Conservation (phyloP, 2,113 vertebrate genomes). For the Callionymus lyra region DNA sequence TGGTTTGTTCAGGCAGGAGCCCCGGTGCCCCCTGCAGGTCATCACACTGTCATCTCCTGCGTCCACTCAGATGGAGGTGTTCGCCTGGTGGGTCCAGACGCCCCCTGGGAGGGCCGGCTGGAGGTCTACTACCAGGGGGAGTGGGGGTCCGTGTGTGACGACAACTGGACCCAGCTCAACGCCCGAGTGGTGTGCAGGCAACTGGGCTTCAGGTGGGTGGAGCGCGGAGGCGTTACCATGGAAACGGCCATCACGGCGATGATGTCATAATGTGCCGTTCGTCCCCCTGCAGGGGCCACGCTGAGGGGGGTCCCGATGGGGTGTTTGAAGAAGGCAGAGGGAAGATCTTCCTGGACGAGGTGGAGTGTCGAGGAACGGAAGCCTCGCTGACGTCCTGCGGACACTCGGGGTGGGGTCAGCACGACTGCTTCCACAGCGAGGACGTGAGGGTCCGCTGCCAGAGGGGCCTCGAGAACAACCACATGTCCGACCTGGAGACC, state of each 20-base stretch:
- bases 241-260: too few species aligned
- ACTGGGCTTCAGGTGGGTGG: slow-evolving; percentile 61
- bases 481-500: slow-evolving; percentile 8
- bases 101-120: slow-evolving; percentile 51
- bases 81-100: slow-evolving; percentile 52
- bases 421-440: slow-evolving; percentile 80
- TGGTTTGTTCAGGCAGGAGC: too few species aligned
- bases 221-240: too few species aligned
- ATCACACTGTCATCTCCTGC: neutral
- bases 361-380: slow-evolving; percentile 71
- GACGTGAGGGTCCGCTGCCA: slow-evolving; percentile 72
- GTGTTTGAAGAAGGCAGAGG: slow-evolving; percentile 63
- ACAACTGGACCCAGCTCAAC: slow-evolving; percentile 52
- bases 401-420: slow-evolving; percentile 72
- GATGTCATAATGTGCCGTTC: too few species aligned
- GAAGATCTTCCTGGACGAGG: slow-evolving; percentile 79
- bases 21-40: too few species aligned
- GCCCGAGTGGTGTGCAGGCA: slow-evolving; percentile 65
- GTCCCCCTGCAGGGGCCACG: slow-evolving; percentile 46
- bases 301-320: slow-evolving; percentile 32
- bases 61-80: slow-evolving; percentile 53
- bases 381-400: slow-evolving; percentile 65
- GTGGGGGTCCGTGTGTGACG: slow-evolving; percentile 68
- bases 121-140: slow-evolving; percentile 56
- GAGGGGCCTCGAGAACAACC: slow-evolving; percentile 18